Evolutionary conservation across 2,888 invertebrate genomes (phyloP).

Genomic region (Busseola fusca): DNA sequence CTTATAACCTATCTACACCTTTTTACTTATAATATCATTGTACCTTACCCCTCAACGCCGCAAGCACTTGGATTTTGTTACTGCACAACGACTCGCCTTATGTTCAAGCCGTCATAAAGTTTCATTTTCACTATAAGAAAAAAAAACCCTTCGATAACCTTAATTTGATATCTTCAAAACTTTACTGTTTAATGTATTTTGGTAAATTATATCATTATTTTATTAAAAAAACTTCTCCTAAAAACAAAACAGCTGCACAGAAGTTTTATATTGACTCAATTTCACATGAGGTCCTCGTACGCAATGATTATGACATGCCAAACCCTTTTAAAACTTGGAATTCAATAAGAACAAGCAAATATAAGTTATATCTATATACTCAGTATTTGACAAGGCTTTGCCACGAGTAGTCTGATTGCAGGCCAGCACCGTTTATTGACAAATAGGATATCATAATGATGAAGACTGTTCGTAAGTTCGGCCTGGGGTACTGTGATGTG

Average conservation of each 20-base stretch:
- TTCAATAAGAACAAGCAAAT: neutral
- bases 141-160: neutral
- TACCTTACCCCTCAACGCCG: neutral
- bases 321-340: slow-evolving; percentile 3
- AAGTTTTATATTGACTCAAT: neutral
- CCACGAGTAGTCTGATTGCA: slow-evolving; percentile 10
- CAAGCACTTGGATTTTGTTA: neutral
- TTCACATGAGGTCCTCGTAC: neutral
- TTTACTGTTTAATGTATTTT: neutral
- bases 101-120: neutral
- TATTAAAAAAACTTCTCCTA: neutral
- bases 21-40: too few species aligned
- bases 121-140: neutral
- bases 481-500: slow-evolving; percentile 68
- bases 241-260: slow-evolving; percentile 13
- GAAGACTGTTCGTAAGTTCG: slow-evolving; percentile 60
- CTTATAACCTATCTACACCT: too few species aligned
- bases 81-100: neutral
- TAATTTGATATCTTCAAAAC: neutral
- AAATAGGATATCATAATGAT: slow-evolving; percentile 25
- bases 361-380: neutral
- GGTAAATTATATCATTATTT: too few species aligned
- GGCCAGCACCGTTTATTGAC: neutral
- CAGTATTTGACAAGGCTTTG: slow-evolving; percentile 24
- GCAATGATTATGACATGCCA: neutral